Conservation (phyloP, 2,797 vertebrate species). For the Bradypus variegatus region DNA sequence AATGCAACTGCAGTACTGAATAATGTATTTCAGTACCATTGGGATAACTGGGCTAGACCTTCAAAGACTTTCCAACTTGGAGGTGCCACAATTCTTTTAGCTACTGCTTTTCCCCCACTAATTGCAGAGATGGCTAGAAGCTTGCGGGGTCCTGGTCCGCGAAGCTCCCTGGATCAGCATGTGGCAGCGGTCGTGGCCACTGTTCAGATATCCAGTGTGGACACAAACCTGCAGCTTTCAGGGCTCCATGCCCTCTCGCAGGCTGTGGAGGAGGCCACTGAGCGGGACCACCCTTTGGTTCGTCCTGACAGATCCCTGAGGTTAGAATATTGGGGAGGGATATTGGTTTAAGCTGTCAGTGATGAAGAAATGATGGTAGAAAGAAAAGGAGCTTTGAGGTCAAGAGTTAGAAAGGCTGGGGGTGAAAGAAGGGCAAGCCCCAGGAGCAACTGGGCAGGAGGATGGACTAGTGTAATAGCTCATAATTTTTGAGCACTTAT, state of each 20-base stretch:
- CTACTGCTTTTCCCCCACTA: slow-evolving; percentile 15
- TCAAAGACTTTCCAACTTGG: not conserved
- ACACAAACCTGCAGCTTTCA: slow-evolving; percentile 76
- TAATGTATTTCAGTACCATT: not conserved
- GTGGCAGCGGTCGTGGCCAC: slow-evolving; percentile 75
- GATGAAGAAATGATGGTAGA: not conserved
- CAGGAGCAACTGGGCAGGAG: not conserved
- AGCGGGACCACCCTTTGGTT: slow-evolving; percentile 60
- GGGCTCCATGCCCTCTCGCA: slow-evolving; percentile 78
- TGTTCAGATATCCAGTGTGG: slow-evolving; percentile 77
- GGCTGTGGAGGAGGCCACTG: slow-evolving; percentile 78
- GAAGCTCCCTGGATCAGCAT: slow-evolving; percentile 75
- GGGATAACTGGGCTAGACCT: not conserved
- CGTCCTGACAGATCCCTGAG: slow-evolving; percentile 60
- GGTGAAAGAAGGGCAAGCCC: not conserved
- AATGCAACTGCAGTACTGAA: not conserved
- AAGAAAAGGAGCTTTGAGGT: not conserved
- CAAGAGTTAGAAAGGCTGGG: not conserved
- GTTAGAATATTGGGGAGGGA: slow-evolving; percentile 33
- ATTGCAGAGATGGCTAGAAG: slow-evolving; percentile 75
- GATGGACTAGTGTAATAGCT: not conserved
- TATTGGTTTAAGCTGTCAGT: not conserved
- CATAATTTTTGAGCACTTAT: not conserved
- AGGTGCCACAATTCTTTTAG: slow-evolving; percentile 4
- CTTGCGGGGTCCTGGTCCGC: slow-evolving; percentile 74